Conservation (phyloP, 92 coral and sea anemone genomes). For the Bergia sp. region DNA sequence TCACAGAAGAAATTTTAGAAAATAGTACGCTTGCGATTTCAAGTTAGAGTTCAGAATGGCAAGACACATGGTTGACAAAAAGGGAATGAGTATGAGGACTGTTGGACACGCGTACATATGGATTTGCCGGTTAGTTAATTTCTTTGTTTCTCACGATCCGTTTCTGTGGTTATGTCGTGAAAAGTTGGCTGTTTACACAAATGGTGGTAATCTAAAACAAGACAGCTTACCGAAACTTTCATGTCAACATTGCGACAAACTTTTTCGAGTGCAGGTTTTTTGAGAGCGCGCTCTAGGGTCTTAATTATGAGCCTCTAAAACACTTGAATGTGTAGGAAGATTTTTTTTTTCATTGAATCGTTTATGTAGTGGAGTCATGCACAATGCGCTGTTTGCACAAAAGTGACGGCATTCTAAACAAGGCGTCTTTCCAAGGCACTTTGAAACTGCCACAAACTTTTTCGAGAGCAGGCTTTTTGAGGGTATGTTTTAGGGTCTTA, state of each 20-base stretch:
- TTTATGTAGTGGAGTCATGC: slow-evolving; percentile 21
- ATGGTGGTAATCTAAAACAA: not conserved
- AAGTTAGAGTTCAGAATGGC: not conserved
- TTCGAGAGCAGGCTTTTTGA: slow-evolving; percentile 2
- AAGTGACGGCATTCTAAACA: not conserved
- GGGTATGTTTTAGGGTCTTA: not conserved
- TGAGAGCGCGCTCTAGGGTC: slow-evolving; percentile 24
- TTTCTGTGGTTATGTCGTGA: not conserved
- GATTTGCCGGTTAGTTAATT: not conserved
- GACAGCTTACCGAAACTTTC: slow-evolving; percentile 13
- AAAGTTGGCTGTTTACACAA: not conserved
- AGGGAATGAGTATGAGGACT: not conserved
- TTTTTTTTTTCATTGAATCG: slow-evolving; percentile 5
- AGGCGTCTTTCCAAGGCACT: not conserved
- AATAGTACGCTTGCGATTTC: not conserved
- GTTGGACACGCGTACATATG: not conserved
- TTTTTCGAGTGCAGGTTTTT: slow-evolving; percentile 13
- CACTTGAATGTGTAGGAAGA: not conserved
- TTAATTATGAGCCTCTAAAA: not conserved
- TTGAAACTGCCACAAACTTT: slow-evolving; percentile 13
- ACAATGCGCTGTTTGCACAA: slow-evolving; percentile 6
- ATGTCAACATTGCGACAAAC: slow-evolving; percentile 20
- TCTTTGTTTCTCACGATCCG: not conserved
- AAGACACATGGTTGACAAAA: not conserved
- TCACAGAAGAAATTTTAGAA: not conserved